Evolutionary conservation across 2,113 vertebrate genomes (phyloP).

Genomic region (Collichthys lucidus): DNA sequence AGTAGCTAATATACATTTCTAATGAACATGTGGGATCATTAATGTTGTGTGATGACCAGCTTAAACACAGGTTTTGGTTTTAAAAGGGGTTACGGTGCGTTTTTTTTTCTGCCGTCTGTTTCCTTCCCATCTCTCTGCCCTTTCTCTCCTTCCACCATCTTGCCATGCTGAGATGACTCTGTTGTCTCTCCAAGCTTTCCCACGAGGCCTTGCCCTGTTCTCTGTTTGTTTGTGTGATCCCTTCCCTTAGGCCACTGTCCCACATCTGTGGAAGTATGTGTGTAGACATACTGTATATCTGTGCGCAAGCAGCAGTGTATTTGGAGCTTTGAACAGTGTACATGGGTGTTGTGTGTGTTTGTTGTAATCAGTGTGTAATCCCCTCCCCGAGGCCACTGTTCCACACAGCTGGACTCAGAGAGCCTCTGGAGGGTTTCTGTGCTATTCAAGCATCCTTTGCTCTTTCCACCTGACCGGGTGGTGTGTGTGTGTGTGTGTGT

Average conservation of each 20-base stretch:
- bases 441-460: conserved; percentile 84
- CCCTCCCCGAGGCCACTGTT: conserved; percentile 79
- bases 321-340: conserved; percentile 59
- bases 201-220: conserved; percentile 75
- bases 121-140: conserved; percentile 47
- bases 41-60: background rate
- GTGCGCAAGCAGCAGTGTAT: conserved; percentile 33
- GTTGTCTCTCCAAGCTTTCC: conserved; percentile 79
- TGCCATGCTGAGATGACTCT: conserved; percentile 70
- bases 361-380: conserved; percentile 82
- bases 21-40: background rate
- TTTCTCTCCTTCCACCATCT: conserved; percentile 50
- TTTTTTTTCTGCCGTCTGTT: conserved; percentile 24
- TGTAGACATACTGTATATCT: conserved; percentile 45
- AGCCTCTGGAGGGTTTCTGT: conserved; percentile 67
- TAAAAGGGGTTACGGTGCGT: conserved; percentile 41
- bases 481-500: conserved; percentile 70
- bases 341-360: conserved; percentile 19
- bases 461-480: conserved; percentile 84
- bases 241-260: conserved; percentile 77
- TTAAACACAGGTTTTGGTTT: conserved; percentile 3
- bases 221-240: conserved; percentile 82
- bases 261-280: conserved; percentile 73
- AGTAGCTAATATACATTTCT: background rate
- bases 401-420: conserved; percentile 69